Conservation (phyloP, 2,888 invertebrate species). For the Sylvicola fuscatus region DNA sequence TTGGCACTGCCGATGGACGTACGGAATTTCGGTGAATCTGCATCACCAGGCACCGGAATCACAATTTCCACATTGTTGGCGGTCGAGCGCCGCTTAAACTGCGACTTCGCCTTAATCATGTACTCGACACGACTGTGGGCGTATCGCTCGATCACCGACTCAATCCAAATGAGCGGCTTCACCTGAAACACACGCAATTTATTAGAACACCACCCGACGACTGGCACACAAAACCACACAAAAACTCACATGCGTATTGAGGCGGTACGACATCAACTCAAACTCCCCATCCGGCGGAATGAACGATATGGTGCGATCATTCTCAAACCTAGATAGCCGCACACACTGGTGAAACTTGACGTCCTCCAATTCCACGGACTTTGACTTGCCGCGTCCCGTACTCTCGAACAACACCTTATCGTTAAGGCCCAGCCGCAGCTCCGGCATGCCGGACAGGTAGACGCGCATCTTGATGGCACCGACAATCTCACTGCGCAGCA, state of each 20-base stretch:
- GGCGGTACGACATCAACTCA: slow-evolving; percentile 93
- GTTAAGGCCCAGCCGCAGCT: slow-evolving; percentile 84
- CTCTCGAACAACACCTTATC: slow-evolving; percentile 97
- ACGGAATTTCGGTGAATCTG: slow-evolving; percentile 96
- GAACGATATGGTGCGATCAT: slow-evolving; percentile 94
- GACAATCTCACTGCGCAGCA: slow-evolving; percentile 91
- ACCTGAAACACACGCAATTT: too few species aligned
- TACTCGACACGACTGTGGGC: slow-evolving; percentile 95
- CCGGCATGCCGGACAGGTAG: slow-evolving; percentile 96
- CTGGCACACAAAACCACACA: neutral
- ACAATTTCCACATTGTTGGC: slow-evolving; percentile 98
- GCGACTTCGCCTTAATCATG: slow-evolving; percentile 98
- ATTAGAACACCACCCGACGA: slow-evolving; percentile 11
- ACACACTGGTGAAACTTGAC: slow-evolving; percentile 99
- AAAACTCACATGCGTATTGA: slow-evolving; percentile 73
- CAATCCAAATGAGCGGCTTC: slow-evolving; percentile 97
- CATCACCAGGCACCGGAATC: slow-evolving; percentile 90
- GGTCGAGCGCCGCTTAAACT: slow-evolving; percentile 92
- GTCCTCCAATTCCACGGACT: slow-evolving; percentile 94
- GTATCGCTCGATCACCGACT: slow-evolving; percentile 93
- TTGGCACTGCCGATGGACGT: slow-evolving; percentile 93
- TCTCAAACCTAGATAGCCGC: slow-evolving; percentile 87
- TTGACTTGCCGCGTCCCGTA: slow-evolving; percentile 91
- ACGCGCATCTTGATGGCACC: slow-evolving; percentile 98
- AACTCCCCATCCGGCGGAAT: slow-evolving; percentile 99